These are phyloP conservation scores for Astyanax mexicanus DNA, from an alignment of 2,797 vertebrate species.

Conservation along the genomic window DNA sequence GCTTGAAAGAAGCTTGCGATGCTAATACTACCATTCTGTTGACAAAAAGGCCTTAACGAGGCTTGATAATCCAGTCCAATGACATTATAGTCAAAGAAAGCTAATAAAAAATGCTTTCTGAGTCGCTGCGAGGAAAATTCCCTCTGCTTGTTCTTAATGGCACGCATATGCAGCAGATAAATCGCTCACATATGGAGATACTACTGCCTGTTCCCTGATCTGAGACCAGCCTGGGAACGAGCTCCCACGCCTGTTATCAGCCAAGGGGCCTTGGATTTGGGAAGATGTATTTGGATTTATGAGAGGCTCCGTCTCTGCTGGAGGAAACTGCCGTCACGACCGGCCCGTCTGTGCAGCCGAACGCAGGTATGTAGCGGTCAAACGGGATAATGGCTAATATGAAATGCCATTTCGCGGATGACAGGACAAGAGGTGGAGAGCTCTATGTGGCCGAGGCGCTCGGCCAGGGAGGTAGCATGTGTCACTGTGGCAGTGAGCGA, in stretches of 20 bases:
- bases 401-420: neutral
- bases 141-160: slow-evolving; percentile 18
- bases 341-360: slow-evolving; percentile 1
- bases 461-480: neutral
- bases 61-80: neutral
- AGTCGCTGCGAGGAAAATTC: neutral
- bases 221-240: neutral
- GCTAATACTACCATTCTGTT: no score
- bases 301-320: neutral
- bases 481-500: neutral
- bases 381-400: slow-evolving; percentile 12
- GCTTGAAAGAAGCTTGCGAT: neutral
- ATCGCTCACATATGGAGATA: slow-evolving; percentile 27
- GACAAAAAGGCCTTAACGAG: neutral
- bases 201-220: slow-evolving; percentile 37
- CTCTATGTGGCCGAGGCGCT: neutral
- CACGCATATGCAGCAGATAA: slow-evolving; percentile 19
- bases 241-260: slow-evolving; percentile 12
- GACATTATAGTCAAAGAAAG: neutral
- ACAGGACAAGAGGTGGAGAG: neutral
- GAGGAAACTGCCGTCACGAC: neutral
- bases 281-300: slow-evolving; percentile 18
- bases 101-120: neutral
- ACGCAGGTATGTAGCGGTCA: slow-evolving; percentile 10
- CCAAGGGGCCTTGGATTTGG: slow-evolving; percentile 6